Conservation (phyloP, 2,888 invertebrate species). For the Eucera pruinosa region DNA sequence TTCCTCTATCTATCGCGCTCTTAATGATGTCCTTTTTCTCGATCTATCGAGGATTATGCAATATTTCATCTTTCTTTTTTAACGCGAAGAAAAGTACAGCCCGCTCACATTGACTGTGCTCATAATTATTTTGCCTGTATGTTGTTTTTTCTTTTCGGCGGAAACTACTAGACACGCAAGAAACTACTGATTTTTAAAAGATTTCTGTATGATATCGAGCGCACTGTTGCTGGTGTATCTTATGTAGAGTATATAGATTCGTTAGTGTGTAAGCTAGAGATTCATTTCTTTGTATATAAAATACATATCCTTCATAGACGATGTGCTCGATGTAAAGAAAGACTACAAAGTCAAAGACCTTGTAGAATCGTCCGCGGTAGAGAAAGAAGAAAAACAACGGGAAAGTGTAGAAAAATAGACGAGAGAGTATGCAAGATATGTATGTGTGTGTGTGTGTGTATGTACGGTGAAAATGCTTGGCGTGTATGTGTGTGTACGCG, state of each 20-base stretch:
- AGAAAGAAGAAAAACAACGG: slow-evolving; percentile 26
- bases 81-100: slow-evolving; percentile 22
- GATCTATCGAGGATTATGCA: slow-evolving; percentile 53
- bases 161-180: slow-evolving; percentile 20
- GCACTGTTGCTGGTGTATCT: slow-evolving; percentile 64
- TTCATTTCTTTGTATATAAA: slow-evolving; percentile 81
- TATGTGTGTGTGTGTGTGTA: slow-evolving; percentile 40
- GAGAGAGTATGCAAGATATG: slow-evolving; percentile 52
- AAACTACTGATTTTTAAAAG: slow-evolving; percentile 40
- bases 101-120: slow-evolving; percentile 30
- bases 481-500: slow-evolving; percentile 5
- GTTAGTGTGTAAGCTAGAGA: slow-evolving; percentile 58
- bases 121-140: slow-evolving; percentile 35
- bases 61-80: slow-evolving; percentile 54
- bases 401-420: slow-evolving; percentile 37
- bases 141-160: slow-evolving; percentile 20
- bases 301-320: slow-evolving; percentile 80
- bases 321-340: slow-evolving; percentile 77
- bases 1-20: slow-evolving; percentile 61
- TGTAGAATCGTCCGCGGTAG: slow-evolving; percentile 65
- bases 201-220: slow-evolving; percentile 66
- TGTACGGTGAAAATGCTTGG: no score
- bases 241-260: slow-evolving; percentile 68
- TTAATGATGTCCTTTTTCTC: slow-evolving; percentile 42
- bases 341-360: slow-evolving; percentile 69